Percentiles rank a stretch among this genome's conserved stretches.
Evolutionary conservation across 2,797 vertebrate genomes (phyloP).

Genomic region (Neosilurus hyrtlii): DNA sequence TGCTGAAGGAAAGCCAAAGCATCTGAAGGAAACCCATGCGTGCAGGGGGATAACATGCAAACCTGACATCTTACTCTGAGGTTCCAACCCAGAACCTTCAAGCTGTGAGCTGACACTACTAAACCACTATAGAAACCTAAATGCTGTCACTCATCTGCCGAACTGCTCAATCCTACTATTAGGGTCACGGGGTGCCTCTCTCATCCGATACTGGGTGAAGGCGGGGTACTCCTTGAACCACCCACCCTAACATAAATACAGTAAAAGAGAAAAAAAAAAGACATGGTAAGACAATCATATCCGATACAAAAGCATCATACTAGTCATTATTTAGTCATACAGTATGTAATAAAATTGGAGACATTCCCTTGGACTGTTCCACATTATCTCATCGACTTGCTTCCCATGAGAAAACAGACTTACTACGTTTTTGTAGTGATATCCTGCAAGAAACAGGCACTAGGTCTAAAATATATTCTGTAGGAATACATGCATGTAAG

Average conservation of each 20-base stretch:
- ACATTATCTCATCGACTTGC: background rate
- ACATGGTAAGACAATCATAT: background rate
- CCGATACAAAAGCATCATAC: background rate
- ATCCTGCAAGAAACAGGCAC: background rate
- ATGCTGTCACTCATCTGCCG: no score
- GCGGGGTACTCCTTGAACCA: no score
- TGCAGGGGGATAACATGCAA: no score
- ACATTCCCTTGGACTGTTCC: background rate
- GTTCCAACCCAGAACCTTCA: no score
- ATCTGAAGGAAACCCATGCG: no score
- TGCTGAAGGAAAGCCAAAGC: no score
- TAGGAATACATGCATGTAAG: constrained; percentile 14
- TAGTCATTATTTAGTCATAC: background rate
- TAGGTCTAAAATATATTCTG: constrained; percentile 1
- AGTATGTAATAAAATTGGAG: background rate
- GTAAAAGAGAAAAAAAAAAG: background rate
- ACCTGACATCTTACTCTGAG: no score
- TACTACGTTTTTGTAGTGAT: background rate
- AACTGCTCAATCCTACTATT: no score
- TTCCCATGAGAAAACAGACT: background rate
- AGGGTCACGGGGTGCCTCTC: no score
- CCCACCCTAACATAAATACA: background rate
- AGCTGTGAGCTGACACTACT: no score
- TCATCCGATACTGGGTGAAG: no score
- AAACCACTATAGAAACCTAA: no score